These are phyloP conservation scores for Craterocephalus amniculus DNA, from an alignment of 2,797 vertebrate species.

Conservation along the genomic window DNA sequence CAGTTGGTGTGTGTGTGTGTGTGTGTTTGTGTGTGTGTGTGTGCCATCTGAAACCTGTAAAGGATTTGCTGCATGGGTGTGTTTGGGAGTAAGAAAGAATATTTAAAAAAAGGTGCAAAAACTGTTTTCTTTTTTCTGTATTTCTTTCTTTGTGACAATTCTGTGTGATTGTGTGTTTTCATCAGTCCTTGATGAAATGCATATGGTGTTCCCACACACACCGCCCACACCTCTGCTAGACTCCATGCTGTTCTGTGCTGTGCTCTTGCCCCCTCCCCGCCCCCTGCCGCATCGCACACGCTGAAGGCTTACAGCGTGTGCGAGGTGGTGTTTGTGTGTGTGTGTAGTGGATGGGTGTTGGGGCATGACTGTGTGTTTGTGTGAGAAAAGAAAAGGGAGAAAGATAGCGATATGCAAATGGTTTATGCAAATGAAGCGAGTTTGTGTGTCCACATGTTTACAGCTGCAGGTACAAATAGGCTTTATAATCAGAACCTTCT, in stretches of 20 bases:
- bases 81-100: slow-evolving; percentile 6
- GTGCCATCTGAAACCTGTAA: slow-evolving; percentile 61
- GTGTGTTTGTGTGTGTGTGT: slow-evolving; percentile 47
- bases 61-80: slow-evolving; percentile 40
- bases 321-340: slow-evolving; percentile 1
- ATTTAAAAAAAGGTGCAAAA: neutral
- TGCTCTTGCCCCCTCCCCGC: slow-evolving; percentile 32
- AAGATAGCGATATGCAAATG: slow-evolving; percentile 50
- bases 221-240: slow-evolving; percentile 71
- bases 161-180: slow-evolving; percentile 57
- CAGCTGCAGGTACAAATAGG: slow-evolving; percentile 60
- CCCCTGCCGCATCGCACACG: slow-evolving; percentile 50
- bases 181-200: slow-evolving; percentile 71
- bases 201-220: slow-evolving; percentile 78
- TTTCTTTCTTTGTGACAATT: slow-evolving; percentile 34
- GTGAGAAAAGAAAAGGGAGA: slow-evolving; percentile 32
- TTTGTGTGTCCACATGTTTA: slow-evolving; percentile 50
- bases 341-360: neutral
- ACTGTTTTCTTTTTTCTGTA: neutral
- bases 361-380: slow-evolving; percentile 38
- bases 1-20: slow-evolving; percentile 55
- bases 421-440: slow-evolving; percentile 56
- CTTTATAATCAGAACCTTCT: slow-evolving; percentile 59
- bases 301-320: slow-evolving; percentile 44
- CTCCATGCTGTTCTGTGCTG: slow-evolving; percentile 72